Evolutionary conservation across 2,113 vertebrate genomes (phyloP).

Genomic region (Tachysurus vachellii): DNA sequence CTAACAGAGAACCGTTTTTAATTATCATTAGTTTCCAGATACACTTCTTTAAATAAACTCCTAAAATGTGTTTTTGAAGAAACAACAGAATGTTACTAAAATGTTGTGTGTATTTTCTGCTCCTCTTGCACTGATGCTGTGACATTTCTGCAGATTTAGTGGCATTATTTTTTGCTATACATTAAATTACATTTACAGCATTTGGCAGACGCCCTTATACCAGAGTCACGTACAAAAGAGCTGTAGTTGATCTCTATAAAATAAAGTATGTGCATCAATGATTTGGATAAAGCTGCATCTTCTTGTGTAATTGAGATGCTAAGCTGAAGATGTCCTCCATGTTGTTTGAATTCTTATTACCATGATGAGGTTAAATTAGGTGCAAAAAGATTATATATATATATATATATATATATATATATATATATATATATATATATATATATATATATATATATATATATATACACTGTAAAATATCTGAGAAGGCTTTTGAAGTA

Average conservation of each 20-base stretch:
- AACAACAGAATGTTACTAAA: background rate
- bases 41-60: background rate
- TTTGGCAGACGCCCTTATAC: no score
- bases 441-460: no score
- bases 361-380: background rate
- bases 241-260: background rate
- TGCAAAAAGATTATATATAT: background rate
- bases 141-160: background rate
- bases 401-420: no score
- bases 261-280: background rate
- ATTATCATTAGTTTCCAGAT: background rate
- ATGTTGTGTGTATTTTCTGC: background rate
- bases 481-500: background rate
- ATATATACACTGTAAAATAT: background rate
- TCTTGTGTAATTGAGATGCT: background rate
- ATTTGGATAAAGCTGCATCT: background rate
- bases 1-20: background rate
- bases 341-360: background rate
- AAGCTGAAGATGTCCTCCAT: background rate
- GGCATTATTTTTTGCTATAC: background rate
- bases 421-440: no score
- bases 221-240: no score
- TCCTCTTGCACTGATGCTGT: background rate
- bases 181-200: no score
- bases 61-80: background rate